phyloP scores from a whole-genome alignment of 2,113 vertebrate genomes.

The Lamprotornis superbus region DNA sequence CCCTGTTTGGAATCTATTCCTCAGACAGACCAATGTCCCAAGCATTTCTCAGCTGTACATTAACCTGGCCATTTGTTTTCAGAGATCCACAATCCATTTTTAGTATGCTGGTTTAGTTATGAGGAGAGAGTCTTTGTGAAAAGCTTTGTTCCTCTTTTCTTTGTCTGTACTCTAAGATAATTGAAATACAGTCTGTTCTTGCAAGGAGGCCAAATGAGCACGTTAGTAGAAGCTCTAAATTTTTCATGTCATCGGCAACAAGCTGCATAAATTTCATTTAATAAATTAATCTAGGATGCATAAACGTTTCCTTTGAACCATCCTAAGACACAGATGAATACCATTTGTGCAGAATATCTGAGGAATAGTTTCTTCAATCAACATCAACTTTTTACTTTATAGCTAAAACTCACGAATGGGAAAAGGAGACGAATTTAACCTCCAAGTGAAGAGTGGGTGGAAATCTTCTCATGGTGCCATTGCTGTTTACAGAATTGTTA shows the following conservation, averaged over 20 bases:
- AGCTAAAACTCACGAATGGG: conserved; percentile 12
- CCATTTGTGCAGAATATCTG: not conserved
- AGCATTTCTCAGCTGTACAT: not conserved
- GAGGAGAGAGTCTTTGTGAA: conserved; percentile 10
- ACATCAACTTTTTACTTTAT: not conserved
- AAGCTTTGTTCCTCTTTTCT: conserved; percentile 48
- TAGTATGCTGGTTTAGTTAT: not conserved
- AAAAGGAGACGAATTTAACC: not conserved
- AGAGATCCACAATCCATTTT: not conserved
- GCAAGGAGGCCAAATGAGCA: conserved; percentile 34
- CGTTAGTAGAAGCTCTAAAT: conserved; percentile 23
- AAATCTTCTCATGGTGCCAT: not conserved
- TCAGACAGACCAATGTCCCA: not conserved
- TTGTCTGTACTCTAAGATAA: conserved; percentile 29
- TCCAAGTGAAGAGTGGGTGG: not conserved
- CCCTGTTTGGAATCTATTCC: not conserved
- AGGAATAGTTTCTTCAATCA: conserved; percentile 37
- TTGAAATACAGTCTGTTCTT: conserved; percentile 37
- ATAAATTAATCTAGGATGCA: conserved; percentile 58
- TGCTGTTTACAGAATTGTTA: conserved; percentile 29
- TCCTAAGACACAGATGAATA: conserved; percentile 12
- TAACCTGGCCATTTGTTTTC: not conserved
- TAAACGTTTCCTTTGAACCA: conserved; percentile 53
- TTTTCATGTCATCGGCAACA: conserved; percentile 60
- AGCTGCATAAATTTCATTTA: conserved; percentile 62